These are phyloP conservation scores for Nasonia oneida DNA, from an alignment of 2,888 invertebrate species.

Conservation along the genomic window DNA sequence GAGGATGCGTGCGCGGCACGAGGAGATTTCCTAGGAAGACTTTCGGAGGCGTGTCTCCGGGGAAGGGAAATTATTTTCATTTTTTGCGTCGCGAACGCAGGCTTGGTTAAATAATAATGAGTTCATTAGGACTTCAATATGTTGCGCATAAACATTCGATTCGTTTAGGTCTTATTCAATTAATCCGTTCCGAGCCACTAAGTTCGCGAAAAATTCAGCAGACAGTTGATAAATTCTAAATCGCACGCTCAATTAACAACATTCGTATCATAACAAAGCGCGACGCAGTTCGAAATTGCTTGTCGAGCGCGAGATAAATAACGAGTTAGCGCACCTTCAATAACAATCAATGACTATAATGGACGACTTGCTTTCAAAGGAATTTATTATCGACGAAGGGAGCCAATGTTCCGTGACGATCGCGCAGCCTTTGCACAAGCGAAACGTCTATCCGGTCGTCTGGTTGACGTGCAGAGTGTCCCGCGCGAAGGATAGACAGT, in stretches of 20 bases:
- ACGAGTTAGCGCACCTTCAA: constrained; percentile 44
- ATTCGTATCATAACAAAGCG: too few species aligned
- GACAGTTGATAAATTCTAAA: background rate
- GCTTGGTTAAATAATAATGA: background rate
- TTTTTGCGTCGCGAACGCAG: background rate
- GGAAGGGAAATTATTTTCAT: constrained; percentile 37
- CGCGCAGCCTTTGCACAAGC: constrained; percentile 17
- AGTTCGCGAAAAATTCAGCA: background rate
- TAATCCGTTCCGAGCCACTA: background rate
- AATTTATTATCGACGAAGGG: constrained; percentile 58
- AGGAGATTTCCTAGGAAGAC: background rate
- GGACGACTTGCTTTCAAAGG: constrained; percentile 53
- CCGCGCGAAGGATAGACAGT: background rate
- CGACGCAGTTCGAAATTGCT: constrained; percentile 25
- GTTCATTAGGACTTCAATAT: background rate
- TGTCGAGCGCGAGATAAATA: background rate
- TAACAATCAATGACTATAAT: constrained; percentile 62
- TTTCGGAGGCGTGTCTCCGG: background rate
- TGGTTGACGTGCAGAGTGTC: background rate
- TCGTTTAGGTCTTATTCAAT: background rate
- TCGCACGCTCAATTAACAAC: background rate
- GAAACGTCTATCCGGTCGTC: too few species aligned
- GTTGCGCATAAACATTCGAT: background rate
- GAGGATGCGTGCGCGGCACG: background rate
- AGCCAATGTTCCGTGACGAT: constrained; percentile 53